These are phyloP conservation scores for Drosophila rellima DNA, from an alignment of 2,888 invertebrate species.

Conservation along the genomic window DNA sequence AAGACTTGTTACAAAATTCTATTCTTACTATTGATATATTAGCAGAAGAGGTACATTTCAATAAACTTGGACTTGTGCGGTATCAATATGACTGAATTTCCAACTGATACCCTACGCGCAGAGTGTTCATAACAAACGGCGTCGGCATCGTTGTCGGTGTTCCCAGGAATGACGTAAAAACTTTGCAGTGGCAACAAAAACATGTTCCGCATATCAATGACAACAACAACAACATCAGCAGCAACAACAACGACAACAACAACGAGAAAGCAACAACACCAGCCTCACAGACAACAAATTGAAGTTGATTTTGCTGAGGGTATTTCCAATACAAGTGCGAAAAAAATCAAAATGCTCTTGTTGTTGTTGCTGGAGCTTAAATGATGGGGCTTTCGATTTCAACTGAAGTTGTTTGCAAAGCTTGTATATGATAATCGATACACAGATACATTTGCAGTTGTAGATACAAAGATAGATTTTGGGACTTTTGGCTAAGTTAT, in stretches of 20 bases:
- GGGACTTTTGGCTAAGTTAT: conserved; percentile 14
- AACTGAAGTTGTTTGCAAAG: conserved; percentile 51
- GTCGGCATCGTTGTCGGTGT: conserved; percentile 19
- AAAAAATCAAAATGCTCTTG: conserved; percentile 13
- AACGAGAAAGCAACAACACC: conserved; percentile 13
- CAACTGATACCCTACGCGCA: conserved; percentile 52
- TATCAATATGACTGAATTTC: background rate
- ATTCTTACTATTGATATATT: background rate
- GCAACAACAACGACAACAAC: conserved; percentile 14
- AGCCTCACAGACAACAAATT: conserved; percentile 39
- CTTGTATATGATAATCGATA: conserved; percentile 21
- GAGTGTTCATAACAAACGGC: conserved; percentile 48
- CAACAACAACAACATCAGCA: conserved; percentile 45
- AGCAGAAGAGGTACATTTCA: background rate
- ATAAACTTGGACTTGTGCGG: background rate
- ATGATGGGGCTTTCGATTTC: conserved; percentile 47
- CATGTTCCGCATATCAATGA: conserved; percentile 80
- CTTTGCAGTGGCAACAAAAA: conserved; percentile 68
- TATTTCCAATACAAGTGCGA: conserved; percentile 60
- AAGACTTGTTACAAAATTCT: too few relatives aligned
- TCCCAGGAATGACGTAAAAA: conserved; percentile 70
- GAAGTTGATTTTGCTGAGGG: conserved; percentile 49
- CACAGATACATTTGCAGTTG: conserved; percentile 14
- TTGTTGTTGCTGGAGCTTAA: conserved; percentile 10
- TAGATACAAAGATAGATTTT: conserved; percentile 23